Evolutionary conservation across 2,113 vertebrate genomes (phyloP), one percentile per base, ranked within the genome.

Genomic region (Trogon surrucura): DNA sequence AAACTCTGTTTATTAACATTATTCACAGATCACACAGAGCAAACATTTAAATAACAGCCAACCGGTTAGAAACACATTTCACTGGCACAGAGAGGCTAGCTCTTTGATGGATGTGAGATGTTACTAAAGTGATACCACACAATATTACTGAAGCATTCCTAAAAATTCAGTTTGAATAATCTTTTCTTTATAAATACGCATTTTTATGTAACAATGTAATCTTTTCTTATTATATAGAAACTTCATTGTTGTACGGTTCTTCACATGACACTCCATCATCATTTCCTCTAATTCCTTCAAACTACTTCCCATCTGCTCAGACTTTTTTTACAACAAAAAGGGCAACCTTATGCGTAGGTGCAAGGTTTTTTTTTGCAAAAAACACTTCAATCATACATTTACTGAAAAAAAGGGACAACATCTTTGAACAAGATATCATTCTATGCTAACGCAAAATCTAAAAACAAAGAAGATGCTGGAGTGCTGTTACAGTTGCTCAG

Each of bases 251-350:
- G 62, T 81, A 64, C 3, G 0, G 13, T 72, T 89, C 41, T 62
- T 91, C 61, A 64, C 2, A 18, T 53, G 77, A 79, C 58, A 85
- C 79, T 65, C 77, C 77, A 89, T 67, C 78, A 92, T 50, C 54
- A 71, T 75, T 89, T 91, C 73, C 64, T 87, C 77, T 44, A 69
- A 83, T 70, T 77, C 60, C 53, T 81, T 89, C 70, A 38, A 95
- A 84, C 30, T 53, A 71, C 36, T 75, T 64, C 38, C 61, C 78
- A 95, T 69, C 73, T 89, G 61, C 60, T 91, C 73, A 47, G 60
- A 74, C 48, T 71, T 85, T 34, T 4, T 80, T 77, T 75, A 65
- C 22, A n/a, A 45, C 45, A 70, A 73, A 22, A 93, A 91, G 29
- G 41, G 80, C 75, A 90, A 94, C 41, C 69, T 95, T 83, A 80